These are phyloP conservation scores for Bombus terrestris DNA, from an alignment of 1,140 invertebrate genomes.

Conservation along the genomic window DNA sequence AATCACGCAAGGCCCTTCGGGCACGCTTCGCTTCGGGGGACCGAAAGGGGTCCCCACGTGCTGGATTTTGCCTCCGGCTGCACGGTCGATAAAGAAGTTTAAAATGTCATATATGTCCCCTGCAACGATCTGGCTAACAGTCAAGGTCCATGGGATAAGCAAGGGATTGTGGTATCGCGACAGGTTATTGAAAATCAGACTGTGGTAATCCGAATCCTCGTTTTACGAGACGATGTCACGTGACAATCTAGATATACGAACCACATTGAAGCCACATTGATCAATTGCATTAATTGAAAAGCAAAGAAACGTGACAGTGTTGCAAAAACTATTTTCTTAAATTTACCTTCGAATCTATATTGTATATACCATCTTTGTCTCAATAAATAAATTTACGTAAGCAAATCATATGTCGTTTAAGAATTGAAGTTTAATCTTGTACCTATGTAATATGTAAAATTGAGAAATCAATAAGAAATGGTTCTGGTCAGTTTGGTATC, in stretches of 20 bases:
- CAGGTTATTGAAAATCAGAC: conserved; percentile 9
- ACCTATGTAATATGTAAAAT: too few relatives aligned
- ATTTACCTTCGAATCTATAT: not conserved
- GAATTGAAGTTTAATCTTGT: too few relatives aligned
- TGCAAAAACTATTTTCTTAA: not conserved
- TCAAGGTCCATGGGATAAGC: not conserved
- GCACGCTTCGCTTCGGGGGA: conserved; percentile 32
- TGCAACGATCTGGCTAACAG: not conserved
- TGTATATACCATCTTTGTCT: not conserved
- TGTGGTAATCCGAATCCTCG: not conserved
- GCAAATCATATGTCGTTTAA: too few relatives aligned
- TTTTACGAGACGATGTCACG: not conserved
- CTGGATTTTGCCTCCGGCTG: conserved; percentile 34
- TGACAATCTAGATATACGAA: not conserved
- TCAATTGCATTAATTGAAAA: too few relatives aligned
- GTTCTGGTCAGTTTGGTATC: not conserved
- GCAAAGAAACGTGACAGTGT: too few relatives aligned
- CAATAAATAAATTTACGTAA: too few relatives aligned
- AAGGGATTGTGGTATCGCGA: not conserved
- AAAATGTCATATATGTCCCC: not conserved
- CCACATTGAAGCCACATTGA: too few relatives aligned
- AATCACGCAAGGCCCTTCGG: conserved; percentile 32
- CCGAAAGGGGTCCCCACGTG: conserved; percentile 58
- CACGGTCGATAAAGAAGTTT: conserved; percentile 54
- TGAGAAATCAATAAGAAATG: too few relatives aligned